Evolutionary conservation across 2,797 vertebrate species (phyloP).

Genomic region (Helarctos malayanus): DNA sequence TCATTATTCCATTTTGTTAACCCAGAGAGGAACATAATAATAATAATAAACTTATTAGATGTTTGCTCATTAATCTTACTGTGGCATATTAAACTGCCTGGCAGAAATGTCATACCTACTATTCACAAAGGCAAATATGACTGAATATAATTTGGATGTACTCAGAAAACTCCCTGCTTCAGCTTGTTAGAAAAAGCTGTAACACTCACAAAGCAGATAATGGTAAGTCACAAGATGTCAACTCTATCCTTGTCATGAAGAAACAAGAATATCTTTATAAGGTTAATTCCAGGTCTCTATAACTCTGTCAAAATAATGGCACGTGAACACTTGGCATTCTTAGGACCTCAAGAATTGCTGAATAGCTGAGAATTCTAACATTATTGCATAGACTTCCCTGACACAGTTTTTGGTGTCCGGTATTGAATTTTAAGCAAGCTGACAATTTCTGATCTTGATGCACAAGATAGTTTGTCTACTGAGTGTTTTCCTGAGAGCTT

Average conservation of each 20-base stretch:
- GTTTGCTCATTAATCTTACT: conserved; percentile 45
- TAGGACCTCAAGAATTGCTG: conserved; percentile 71
- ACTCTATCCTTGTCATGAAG: conserved; percentile 69
- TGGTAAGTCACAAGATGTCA: conserved; percentile 73
- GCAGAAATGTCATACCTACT: conserved; percentile 33
- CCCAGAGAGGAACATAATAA: conserved; percentile 19
- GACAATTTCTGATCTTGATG: conserved; percentile 62
- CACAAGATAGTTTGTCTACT: conserved; percentile 7
- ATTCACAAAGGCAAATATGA: conserved; percentile 60
- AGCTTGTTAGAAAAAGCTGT: conserved; percentile 70
- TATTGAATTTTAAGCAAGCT: conserved; percentile 73
- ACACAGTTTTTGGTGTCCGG: conserved; percentile 7
- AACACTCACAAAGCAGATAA: conserved; percentile 69
- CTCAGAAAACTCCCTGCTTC: conserved; percentile 62
- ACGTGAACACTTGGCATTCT: conserved; percentile 50
- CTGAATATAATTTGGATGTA: conserved; percentile 49
- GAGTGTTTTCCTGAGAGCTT: conserved; percentile 63
- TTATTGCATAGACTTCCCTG: background rate
- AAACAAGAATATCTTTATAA: conserved; percentile 78
- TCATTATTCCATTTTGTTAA: conserved; percentile 1
- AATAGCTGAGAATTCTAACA: conserved; percentile 72
- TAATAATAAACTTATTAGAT: conserved; percentile 22
- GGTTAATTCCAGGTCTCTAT: conserved; percentile 76
- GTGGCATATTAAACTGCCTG: conserved; percentile 25
- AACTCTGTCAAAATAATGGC: conserved; percentile 79